Conservation (phyloP, 1,140 invertebrate species). For the Bombus pyrosoma region DNA sequence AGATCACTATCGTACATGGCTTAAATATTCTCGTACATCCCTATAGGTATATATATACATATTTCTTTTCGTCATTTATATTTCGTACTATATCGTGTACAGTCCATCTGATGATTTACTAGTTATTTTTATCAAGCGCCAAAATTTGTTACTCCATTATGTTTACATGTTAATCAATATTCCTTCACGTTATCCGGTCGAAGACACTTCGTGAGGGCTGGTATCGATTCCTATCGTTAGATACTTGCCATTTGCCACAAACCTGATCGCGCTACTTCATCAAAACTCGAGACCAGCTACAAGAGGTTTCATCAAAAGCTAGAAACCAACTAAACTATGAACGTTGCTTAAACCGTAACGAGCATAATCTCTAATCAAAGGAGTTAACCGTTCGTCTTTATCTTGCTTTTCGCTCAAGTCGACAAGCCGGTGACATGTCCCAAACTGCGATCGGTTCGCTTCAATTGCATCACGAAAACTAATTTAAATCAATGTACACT, state of each 20-base stretch:
- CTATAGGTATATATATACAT: no score
- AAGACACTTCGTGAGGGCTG: rapidly evolving
- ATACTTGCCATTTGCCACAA: neutral
- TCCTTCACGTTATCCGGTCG: neutral
- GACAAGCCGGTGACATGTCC: neutral
- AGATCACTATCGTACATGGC: no score
- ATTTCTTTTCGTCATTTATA: no score
- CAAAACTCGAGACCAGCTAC: neutral
- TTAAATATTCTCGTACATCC: no score
- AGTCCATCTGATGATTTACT: no score
- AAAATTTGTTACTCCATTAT: neutral
- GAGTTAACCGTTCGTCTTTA: neutral
- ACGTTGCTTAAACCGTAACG: neutral
- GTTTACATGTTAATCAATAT: neutral
- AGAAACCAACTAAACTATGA: neutral
- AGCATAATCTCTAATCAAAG: no score
- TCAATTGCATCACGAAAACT: constrained; percentile 31
- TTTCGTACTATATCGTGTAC: no score
- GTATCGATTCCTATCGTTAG: no score
- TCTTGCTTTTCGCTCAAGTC: neutral
- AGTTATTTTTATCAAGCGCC: neutral
- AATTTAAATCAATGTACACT: constrained; percentile 48
- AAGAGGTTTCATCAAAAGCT: neutral
- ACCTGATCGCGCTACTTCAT: neutral
- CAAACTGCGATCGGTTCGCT: neutral